Evolutionary conservation across 2,888 invertebrate species (phyloP), one percentile per base, ranked within the genome.

Genomic region (Nomada flava): DNA sequence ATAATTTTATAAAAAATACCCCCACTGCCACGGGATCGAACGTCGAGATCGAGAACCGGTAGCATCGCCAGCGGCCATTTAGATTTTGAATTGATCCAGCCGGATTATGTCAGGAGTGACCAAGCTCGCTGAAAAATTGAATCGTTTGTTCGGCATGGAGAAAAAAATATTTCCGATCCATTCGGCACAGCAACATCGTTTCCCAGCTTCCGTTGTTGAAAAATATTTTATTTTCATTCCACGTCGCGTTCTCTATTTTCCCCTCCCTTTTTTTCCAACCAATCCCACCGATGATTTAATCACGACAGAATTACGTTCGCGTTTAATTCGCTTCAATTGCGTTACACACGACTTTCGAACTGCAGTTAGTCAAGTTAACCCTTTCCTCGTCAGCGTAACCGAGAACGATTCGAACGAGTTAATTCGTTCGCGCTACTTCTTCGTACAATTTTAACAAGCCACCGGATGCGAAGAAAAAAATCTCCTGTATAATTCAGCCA

Each of bases 21-120:
- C 60, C 57, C 13, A 23, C 57, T 53, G 13, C 47, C 47, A 15
- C 47, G 13, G 15, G 47, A 13, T 47, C 15, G 13, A 47, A 47
- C 47, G n/a, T 23, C 10, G 50, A 60, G 69, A 71, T 67, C 75
- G 36, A 47, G 53, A 62, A 75, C 60, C 65, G 63, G 36, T 50
- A 53, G 29, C 18, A 53, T 64, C 80, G 78, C 76, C 81, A 69
- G 74, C 73, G 67, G 79, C 86, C 88, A 83, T 88, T 89, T 79
- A 84, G 88, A 90, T 92, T 90, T 89, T 86, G 90, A 91, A 92
- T 91, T 90, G 89, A 91, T 90, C 88, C 89, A 81, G 82, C 77
- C 86, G 91, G 91, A 92, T 92, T 92, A 92, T 91, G 91, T 89
- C 90, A 88, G 91, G 86, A 87, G 74, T 71, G 74, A 74, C 76